These are phyloP conservation scores for Rhynchotus rufescens DNA, from an alignment of 2,797 vertebrate genomes.

Conservation along the genomic window DNA sequence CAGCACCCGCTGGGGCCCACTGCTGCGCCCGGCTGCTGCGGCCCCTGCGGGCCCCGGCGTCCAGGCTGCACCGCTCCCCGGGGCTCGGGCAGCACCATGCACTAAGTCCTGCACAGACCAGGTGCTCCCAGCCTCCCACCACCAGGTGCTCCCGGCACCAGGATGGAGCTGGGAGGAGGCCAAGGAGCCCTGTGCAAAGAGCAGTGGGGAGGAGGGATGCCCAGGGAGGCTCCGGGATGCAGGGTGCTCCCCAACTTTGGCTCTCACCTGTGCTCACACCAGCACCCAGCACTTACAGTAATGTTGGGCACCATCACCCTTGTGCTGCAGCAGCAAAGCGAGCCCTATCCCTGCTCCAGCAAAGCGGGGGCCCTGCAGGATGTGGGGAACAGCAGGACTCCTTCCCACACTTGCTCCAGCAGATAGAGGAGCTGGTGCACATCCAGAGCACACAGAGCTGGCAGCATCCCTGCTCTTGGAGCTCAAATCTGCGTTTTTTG, in stretches of 20 bases:
- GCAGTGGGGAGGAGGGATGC: not conserved
- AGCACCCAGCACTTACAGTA: accelerated
- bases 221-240: not conserved
- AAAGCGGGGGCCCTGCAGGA: no score
- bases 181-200: not conserved
- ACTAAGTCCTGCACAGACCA: not conserved
- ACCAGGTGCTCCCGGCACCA: not conserved
- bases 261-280: accelerated
- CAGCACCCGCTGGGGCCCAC: not conserved
- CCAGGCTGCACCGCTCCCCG: not conserved
- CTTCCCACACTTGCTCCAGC: accelerated
- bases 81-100: not conserved
- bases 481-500: not conserved
- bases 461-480: not conserved
- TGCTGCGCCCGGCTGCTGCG: not conserved
- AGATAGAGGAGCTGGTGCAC: not conserved
- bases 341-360: not conserved
- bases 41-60: no score
- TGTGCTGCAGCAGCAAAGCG: accelerated
- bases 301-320: accelerated
- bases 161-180: not conserved
- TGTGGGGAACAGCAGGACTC: accelerated
- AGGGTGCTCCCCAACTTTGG: accelerated
- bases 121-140: not conserved
- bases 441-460: no score